These are phyloP conservation scores for Lacerta agilis DNA, from an alignment of 2,797 vertebrate species.

Conservation along the genomic window DNA sequence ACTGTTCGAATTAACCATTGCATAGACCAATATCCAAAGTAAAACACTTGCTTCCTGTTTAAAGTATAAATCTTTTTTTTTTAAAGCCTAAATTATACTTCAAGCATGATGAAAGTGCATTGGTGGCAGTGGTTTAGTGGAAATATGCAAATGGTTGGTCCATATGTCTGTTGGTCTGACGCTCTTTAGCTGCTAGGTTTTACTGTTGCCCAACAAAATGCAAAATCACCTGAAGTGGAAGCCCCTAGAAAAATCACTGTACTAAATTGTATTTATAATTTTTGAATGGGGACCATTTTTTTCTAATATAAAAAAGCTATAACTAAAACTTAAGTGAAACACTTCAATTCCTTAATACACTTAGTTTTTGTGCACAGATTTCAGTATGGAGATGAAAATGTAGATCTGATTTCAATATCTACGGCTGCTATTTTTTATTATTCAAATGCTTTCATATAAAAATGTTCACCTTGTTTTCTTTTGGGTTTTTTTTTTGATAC, in stretches of 20 bases:
- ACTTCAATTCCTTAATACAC: slow-evolving; percentile 45
- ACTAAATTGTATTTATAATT: slow-evolving; percentile 47
- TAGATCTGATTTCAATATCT: slow-evolving; percentile 53
- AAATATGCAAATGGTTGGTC: slow-evolving; percentile 28
- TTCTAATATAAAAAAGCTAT: slow-evolving; percentile 15
- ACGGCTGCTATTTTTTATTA: slow-evolving; percentile 55
- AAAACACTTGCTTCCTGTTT: slow-evolving; percentile 52
- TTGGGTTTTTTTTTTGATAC: slow-evolving; percentile 23
- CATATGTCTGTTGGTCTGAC: not conserved
- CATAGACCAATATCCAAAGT: slow-evolving; percentile 35
- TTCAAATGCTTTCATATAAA: slow-evolving; percentile 34
- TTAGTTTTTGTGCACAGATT: slow-evolving; percentile 34
- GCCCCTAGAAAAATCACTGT: slow-evolving; percentile 40
- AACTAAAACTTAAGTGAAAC: slow-evolving; percentile 29
- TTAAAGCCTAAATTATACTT: slow-evolving; percentile 37
- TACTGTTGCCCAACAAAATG: slow-evolving; percentile 42
- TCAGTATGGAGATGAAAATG: slow-evolving; percentile 32
- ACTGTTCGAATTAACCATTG: slow-evolving; percentile 2
- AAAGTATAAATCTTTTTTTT: slow-evolving; percentile 69
- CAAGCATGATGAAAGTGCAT: slow-evolving; percentile 42
- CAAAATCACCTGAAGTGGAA: slow-evolving; percentile 51
- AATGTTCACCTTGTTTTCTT: slow-evolving; percentile 20
- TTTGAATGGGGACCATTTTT: slow-evolving; percentile 45
- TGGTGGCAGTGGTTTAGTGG: not conserved
- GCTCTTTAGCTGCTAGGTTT: slow-evolving; percentile 50